A percentile compares a stretch with the other conserved stretches of the same genome.
phyloP scores from a whole-genome alignment of 2,797 vertebrate genomes.

The Chromobotia macracanthus region DNA sequence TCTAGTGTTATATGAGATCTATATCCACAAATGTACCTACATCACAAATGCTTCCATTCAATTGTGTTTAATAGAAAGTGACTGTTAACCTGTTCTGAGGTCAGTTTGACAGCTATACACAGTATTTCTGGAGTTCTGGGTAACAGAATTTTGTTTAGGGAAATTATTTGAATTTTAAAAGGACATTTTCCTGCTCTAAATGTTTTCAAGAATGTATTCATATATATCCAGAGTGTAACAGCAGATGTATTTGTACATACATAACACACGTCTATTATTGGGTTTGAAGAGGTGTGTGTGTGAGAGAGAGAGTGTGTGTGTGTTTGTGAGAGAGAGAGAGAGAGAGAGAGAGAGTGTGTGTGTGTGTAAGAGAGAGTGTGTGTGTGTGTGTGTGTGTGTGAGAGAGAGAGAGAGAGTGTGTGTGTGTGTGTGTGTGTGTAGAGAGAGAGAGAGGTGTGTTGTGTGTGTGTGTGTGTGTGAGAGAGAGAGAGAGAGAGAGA shows the following conservation, averaged over 20 bases:
- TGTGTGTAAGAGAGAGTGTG: no score
- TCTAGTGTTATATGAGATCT: slow-evolving; percentile 72
- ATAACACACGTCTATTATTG: slow-evolving; percentile 81
- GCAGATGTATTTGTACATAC: slow-evolving; percentile 76
- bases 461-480: no score
- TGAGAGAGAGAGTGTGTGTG: no score
- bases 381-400: no score
- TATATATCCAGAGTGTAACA: slow-evolving; percentile 77
- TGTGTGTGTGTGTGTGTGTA: no score
- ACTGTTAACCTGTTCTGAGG: slow-evolving; percentile 68
- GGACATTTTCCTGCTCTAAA: slow-evolving; percentile 74
- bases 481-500: no score
- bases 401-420: no score
- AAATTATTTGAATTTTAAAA: slow-evolving; percentile 72
- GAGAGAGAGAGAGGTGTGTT: no score
- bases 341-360: no score
- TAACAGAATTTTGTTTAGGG: slow-evolving; percentile 67
- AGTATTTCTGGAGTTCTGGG: slow-evolving; percentile 72
- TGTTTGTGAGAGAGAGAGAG: no score
- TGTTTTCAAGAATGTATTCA: slow-evolving; percentile 79
- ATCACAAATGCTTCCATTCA: slow-evolving; percentile 59
- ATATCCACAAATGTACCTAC: slow-evolving; percentile 73
- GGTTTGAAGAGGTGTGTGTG: slow-evolving; percentile 73
- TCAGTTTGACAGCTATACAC: slow-evolving; percentile 65
- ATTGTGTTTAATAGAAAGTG: slow-evolving; percentile 64